These are phyloP conservation scores for Cyprinodon diabolis DNA, from an alignment of 2,797 vertebrate genomes.

Conservation along the genomic window DNA sequence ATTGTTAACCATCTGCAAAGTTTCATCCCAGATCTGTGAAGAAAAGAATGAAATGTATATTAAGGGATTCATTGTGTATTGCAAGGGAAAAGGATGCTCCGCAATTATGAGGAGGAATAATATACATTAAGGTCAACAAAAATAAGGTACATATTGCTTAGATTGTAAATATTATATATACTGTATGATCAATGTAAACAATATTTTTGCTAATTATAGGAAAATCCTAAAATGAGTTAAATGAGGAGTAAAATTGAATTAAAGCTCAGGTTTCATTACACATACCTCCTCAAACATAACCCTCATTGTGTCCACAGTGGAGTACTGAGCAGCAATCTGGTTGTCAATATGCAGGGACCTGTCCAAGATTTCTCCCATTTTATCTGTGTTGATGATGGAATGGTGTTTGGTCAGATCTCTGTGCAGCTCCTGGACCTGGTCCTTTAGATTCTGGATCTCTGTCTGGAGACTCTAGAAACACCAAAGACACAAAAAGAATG, in stretches of 20 bases:
- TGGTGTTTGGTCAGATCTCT: conserved; percentile 95
- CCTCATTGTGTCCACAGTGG: conserved; percentile 86
- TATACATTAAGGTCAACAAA: background rate
- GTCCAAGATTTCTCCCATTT: conserved; percentile 88
- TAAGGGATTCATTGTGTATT: background rate
- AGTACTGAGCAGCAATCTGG: conserved; percentile 84
- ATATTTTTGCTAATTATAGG: background rate
- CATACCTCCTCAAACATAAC: conserved; percentile 89
- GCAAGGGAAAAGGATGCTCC: background rate
- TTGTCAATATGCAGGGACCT: conserved; percentile 87
- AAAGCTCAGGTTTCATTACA: conserved; percentile 24
- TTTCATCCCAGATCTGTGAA: conserved; percentile 91
- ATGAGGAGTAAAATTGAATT: background rate
- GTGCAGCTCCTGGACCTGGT: conserved; percentile 94
- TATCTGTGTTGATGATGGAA: conserved; percentile 90
- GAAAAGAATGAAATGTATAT: conserved; percentile 15
- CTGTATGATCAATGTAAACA: background rate
- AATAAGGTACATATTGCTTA: background rate
- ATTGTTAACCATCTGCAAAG: conserved; percentile 89
- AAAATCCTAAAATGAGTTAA: background rate
- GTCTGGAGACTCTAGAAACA: conserved; percentile 83
- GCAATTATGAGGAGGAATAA: background rate
- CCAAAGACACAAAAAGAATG: conserved; percentile 3
- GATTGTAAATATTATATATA: background rate
- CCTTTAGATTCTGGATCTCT: conserved; percentile 90